Conservation (phyloP, 2,888 invertebrate genomes). For the Sclerodermus sp. region DNA sequence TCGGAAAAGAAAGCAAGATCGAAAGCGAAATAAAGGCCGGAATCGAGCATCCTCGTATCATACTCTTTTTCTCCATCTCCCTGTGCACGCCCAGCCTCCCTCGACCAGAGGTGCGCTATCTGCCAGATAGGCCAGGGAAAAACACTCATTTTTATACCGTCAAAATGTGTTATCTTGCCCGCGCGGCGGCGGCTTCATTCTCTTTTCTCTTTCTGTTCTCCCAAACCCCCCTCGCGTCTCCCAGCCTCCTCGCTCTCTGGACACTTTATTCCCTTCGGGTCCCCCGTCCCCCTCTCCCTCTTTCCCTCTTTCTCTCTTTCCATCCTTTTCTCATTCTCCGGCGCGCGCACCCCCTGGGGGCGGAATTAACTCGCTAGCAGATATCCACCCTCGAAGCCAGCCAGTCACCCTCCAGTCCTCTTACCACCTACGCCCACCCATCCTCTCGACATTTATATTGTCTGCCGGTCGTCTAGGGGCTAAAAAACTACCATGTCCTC, state of each 20-base stretch:
- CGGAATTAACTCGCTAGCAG: constrained; percentile 55
- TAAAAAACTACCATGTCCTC: no score
- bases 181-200: constrained; percentile 37
- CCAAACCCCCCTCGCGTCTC: constrained; percentile 3
- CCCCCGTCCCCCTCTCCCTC: constrained; percentile 16
- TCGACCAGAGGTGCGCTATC: constrained; percentile 39
- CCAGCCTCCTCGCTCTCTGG: constrained; percentile 4
- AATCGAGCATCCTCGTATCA: not conserved
- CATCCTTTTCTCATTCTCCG: constrained; percentile 17
- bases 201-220: constrained; percentile 19
- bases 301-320: constrained; percentile 14
- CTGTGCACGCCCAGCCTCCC: not conserved
- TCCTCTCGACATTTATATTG: constrained; percentile 43
- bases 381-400: constrained; percentile 43
- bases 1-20: no score
- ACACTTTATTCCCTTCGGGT: constrained; percentile 7
- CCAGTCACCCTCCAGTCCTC: constrained; percentile 20
- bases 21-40: not conserved
- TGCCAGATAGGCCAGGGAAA: constrained; percentile 53
- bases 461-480: constrained; percentile 37
- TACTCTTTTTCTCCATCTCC: not conserved
- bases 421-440: constrained; percentile 12
- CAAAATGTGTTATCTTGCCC: constrained; percentile 57
- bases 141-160: constrained; percentile 59
- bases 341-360: constrained; percentile 36